phyloP scores from a whole-genome alignment of 2,113 vertebrate genomes.

The Xyliphius kryptos region DNA sequence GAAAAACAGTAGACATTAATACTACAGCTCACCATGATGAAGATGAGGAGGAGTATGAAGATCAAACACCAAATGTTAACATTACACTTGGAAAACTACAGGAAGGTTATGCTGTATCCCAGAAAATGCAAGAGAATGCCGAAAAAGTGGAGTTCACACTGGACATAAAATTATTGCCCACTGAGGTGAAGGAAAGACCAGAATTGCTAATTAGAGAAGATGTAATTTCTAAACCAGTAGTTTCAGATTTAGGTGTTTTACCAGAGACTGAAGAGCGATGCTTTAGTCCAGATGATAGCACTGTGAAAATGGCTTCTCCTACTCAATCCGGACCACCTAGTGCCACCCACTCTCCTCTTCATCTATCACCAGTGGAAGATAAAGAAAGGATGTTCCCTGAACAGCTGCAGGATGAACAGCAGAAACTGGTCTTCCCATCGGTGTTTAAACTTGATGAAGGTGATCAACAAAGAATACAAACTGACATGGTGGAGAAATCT shows the following conservation, averaged over 20 bases:
- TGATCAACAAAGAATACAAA: conserved; percentile 28
- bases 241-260: conserved; percentile 53
- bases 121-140: conserved; percentile 52
- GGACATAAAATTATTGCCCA: conserved; percentile 48
- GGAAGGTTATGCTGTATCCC: conserved; percentile 59
- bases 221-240: conserved; percentile 49
- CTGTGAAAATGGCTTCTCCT: conserved; percentile 95
- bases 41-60: conserved; percentile 72
- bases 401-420: conserved; percentile 54
- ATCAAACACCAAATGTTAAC: conserved; percentile 70
- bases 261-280: conserved; percentile 84
- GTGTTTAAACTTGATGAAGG: conserved; percentile 34
- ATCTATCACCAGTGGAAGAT: conserved; percentile 82
- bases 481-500: conserved; percentile 26
- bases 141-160: conserved; percentile 39
- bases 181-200: conserved; percentile 50
- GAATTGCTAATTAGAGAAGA: conserved; percentile 38
- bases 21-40: conserved; percentile 52
- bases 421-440: conserved; percentile 9
- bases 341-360: conserved; percentile 82
- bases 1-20: conserved; percentile 53
- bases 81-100: conserved; percentile 71
- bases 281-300: conserved; percentile 91
- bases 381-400: conserved; percentile 65
- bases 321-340: conserved; percentile 85